Evolutionary conservation across 2,888 invertebrate species (phyloP).

Genomic region (Catocala sponsa): DNA sequence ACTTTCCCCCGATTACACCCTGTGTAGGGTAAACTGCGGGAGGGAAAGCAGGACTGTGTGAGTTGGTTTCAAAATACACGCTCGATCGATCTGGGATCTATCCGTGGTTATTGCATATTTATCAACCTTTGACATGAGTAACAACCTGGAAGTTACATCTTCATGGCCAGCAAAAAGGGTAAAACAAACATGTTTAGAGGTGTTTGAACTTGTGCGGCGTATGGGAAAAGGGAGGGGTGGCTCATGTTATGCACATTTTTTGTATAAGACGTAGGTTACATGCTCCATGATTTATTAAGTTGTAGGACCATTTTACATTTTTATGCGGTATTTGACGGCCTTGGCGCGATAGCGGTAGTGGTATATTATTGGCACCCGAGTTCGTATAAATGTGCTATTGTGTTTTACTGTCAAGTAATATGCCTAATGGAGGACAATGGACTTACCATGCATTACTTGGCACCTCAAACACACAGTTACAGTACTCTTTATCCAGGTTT

Average conservation of each 20-base stretch:
- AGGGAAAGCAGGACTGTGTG: constrained; percentile 47
- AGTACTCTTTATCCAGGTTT: too few relatives aligned
- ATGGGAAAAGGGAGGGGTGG: constrained; percentile 49
- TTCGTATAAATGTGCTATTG: too few relatives aligned
- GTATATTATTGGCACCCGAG: too few relatives aligned
- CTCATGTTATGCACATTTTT: constrained; percentile 22
- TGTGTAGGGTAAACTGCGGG: constrained; percentile 9
- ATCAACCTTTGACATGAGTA: constrained; percentile 87
- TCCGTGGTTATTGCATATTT: constrained; percentile 86
- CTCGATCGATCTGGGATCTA: constrained; percentile 82
- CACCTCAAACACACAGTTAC: too few relatives aligned
- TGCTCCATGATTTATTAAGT: not conserved
- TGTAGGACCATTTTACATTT: too few relatives aligned
- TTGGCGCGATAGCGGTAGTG: too few relatives aligned
- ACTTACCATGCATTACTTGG: too few relatives aligned
- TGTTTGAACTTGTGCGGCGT: constrained; percentile 62
- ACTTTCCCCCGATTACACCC: constrained; percentile 21
- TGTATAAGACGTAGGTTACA: not conserved
- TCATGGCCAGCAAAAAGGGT: constrained; percentile 75
- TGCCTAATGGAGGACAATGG: too few relatives aligned
- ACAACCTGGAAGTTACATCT: constrained; percentile 85
- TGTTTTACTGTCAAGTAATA: too few relatives aligned
- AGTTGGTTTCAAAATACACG: constrained; percentile 72
- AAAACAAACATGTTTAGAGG: constrained; percentile 79
- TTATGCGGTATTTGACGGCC: too few relatives aligned